Percentiles rank a stretch among this genome's conserved stretches.
These are phyloP conservation scores for Orthosia gracilis DNA, from an alignment of 2,888 invertebrate species.

Conservation along the genomic window DNA sequence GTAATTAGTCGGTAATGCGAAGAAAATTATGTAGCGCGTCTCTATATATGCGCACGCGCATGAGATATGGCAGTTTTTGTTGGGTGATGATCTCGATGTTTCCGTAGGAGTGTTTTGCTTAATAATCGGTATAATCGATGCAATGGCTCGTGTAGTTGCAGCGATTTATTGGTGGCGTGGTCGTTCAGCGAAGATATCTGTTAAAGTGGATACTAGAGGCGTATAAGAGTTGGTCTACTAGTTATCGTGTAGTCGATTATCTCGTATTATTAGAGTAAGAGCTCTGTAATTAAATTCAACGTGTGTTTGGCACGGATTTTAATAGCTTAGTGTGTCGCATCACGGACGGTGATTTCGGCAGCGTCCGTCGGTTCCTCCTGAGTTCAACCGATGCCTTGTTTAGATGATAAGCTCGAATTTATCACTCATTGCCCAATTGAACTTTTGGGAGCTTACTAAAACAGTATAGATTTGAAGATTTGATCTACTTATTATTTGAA, in stretches of 20 bases:
- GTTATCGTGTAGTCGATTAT: slow-evolving; percentile 3
- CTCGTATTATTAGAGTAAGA: slow-evolving; percentile 11
- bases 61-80: slow-evolving; percentile 76
- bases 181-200: slow-evolving; percentile 40
- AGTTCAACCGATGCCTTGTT: not conserved
- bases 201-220: slow-evolving; percentile 31
- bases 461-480: not conserved
- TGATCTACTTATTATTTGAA: not conserved
- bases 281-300: slow-evolving; percentile 1
- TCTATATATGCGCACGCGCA: slow-evolving; percentile 75
- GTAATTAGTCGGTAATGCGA: slow-evolving; percentile 83
- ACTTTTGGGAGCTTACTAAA: not conserved
- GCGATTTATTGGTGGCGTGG: slow-evolving; percentile 73
- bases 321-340: not conserved
- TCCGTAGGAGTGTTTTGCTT: slow-evolving; percentile 81
- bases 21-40: slow-evolving; percentile 78
- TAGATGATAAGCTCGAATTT: not conserved
- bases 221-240: slow-evolving; percentile 15
- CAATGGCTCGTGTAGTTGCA: slow-evolving; percentile 75
- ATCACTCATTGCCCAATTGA: not conserved
- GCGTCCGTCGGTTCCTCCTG: not conserved
- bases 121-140: slow-evolving; percentile 84
- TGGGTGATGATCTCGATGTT: slow-evolving; percentile 79
- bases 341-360: not conserved
- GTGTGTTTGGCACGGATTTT: slow-evolving; percentile 5